Conservation (phyloP, 2,888 invertebrate species). For the Trichopria drosophilae region DNA sequence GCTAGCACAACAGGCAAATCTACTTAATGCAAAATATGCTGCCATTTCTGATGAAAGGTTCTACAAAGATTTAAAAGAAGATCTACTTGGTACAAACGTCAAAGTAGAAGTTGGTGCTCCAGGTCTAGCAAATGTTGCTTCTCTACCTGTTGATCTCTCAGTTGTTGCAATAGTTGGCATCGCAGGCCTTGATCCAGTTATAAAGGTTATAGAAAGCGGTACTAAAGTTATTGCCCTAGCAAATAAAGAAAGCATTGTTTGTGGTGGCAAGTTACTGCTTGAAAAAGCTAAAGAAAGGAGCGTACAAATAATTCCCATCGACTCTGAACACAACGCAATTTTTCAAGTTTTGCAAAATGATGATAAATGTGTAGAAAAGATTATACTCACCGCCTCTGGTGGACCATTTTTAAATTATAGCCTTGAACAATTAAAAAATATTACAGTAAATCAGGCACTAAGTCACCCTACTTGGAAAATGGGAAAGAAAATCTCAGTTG, state of each 20-base stretch:
- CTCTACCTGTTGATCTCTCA: conserved; percentile 27
- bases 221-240: conserved; percentile 28
- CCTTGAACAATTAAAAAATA: conserved; percentile 22
- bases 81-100: conserved; percentile 23
- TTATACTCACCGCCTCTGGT: conserved; percentile 28
- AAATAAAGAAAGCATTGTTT: conserved; percentile 30
- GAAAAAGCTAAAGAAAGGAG: conserved; percentile 26
- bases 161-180: conserved; percentile 27
- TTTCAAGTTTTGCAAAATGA: conserved; percentile 28
- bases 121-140: conserved; percentile 12
- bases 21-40: conserved; percentile 22
- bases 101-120: conserved; percentile 20
- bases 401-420: conserved; percentile 29
- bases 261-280: conserved; percentile 26
- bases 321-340: conserved; percentile 29
- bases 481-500: conserved; percentile 27
- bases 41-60: conserved; percentile 25
- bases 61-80: conserved; percentile 26
- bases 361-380: conserved; percentile 27
- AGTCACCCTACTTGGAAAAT: conserved; percentile 28
- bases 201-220: conserved; percentile 21
- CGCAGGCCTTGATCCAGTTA: conserved; percentile 27
- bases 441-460: conserved; percentile 21
- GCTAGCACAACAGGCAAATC: conserved; percentile 23
- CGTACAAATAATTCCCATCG: conserved; percentile 28